These are phyloP conservation scores for Pegea sp. DNA, from an alignment of 23 tunicate genomes.

Conservation along the genomic window DNA sequence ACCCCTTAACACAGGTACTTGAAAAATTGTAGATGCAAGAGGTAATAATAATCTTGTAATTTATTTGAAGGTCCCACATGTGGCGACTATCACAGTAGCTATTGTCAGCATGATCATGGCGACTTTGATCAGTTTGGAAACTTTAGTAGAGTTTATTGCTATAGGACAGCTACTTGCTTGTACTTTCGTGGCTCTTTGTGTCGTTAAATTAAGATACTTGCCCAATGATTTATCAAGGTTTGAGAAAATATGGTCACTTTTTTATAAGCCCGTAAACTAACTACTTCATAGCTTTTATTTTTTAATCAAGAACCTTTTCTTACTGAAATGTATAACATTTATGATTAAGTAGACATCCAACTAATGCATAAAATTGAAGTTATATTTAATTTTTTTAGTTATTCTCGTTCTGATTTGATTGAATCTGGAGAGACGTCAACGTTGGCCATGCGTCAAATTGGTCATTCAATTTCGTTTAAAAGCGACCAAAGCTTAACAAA, in stretches of 20 bases:
- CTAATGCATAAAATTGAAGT: too few relatives aligned
- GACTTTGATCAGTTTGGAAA: slow-evolving; percentile 10
- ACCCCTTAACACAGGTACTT: slow-evolving; percentile 40
- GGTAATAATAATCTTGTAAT: not conserved
- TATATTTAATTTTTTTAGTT: not conserved
- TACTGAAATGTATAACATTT: too few relatives aligned
- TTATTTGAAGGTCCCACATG: slow-evolving; percentile 16
- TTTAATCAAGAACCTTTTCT: too few relatives aligned
- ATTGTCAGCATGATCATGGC: slow-evolving; percentile 14
- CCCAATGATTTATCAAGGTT: slow-evolving; percentile 50
- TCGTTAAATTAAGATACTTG: slow-evolving; percentile 42
- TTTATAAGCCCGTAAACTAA: not conserved
- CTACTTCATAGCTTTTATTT: too few relatives aligned
- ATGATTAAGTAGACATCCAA: too few relatives aligned
- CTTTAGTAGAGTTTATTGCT: slow-evolving; percentile 61
- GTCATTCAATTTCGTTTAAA: not conserved
- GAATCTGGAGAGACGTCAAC: not conserved
- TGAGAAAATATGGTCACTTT: not conserved
- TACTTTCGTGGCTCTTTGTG: slow-evolving; percentile 74
- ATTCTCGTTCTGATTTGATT: not conserved
- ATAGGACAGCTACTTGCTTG: slow-evolving; percentile 81
- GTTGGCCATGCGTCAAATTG: not conserved
- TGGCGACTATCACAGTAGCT: slow-evolving; percentile 10
- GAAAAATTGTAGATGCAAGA: not conserved
- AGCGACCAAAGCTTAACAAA: not conserved